Evolutionary conservation across 2,888 invertebrate species (phyloP), one percentile per base, ranked within the genome.

Genomic region (Torymus tubicola): DNA sequence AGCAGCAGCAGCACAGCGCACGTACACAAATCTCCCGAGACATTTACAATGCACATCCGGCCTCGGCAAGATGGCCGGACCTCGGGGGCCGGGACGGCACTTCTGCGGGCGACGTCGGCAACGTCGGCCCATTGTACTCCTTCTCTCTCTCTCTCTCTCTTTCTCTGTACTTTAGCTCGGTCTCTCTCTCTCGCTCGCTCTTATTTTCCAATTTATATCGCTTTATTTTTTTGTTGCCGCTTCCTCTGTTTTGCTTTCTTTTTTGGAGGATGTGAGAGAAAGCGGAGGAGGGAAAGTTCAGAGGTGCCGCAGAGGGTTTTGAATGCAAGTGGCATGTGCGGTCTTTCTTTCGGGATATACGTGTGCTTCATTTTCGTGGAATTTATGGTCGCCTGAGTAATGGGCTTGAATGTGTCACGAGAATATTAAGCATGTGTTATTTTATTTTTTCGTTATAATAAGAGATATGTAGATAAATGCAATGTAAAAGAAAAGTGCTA

Each of bases 11-110:
- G 31, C 31, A 31, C 31, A 24, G 42, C 14, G 50, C 60, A 24
- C 14, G 50, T 11, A 73, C 78, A 87, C 87, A 87, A 87, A 86
- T 79, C 78, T 87, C 86, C 85, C 84, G 87, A 88, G 87, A 88
- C 87, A 87, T 88, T 88, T 88, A 88, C 87, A 86, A 88, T 87
- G 88, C 86, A 87, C 88, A 85, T 88, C 87, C 88, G 87, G 85
- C 84, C 86, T 85, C 52, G 18, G 86, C 87, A 88, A 87, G 87
- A 88, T 88, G 88, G 89, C 89, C 85, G 87, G 85, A 87, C 85
- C 84, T 86, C 83, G 85, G 86, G 86, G 87, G 89, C 88, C 88
- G 89, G 85, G 63, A 53, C 53, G 67, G 53, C 84, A 85, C 85
- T 86, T 86, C 85, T 85, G 53, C 31, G 63, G 55, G 85, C 81